These are phyloP conservation scores for Zalophus californianus DNA, from an alignment of 2,797 vertebrate species.

Conservation along the genomic window DNA sequence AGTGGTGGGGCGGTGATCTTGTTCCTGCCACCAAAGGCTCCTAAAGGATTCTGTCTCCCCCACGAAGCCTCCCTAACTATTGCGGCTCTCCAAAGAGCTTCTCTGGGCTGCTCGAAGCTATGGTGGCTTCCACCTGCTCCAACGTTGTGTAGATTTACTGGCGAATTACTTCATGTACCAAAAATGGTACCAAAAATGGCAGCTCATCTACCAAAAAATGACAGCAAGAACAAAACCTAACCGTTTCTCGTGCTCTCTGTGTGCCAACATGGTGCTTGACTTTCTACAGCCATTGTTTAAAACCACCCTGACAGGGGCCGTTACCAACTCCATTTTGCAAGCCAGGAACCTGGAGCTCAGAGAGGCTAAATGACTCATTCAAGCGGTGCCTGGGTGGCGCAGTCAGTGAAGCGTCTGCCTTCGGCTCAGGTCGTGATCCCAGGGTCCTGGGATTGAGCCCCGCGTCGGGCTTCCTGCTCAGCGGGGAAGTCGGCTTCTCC, in stretches of 20 bases:
- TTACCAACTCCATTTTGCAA: not conserved
- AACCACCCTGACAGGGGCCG: not conserved
- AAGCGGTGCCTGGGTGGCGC: not conserved
- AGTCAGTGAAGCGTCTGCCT: not conserved
- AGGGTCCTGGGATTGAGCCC: not conserved
- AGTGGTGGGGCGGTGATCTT: not conserved
- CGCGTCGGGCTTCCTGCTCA: fast-evolving
- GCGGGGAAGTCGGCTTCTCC: not conserved
- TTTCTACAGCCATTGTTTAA: not conserved
- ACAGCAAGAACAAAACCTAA: not conserved
- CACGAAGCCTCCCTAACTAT: not conserved
- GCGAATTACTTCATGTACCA: not conserved
- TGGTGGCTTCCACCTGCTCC: not conserved
- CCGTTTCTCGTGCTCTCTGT: not conserved
- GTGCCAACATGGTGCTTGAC: not conserved
- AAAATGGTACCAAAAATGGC: too few species aligned
- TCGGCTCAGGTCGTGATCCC: not conserved
- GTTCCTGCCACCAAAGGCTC: not conserved
- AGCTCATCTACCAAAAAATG: not conserved
- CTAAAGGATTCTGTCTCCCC: not conserved
- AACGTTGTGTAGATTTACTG: not conserved
- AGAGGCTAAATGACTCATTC: not conserved
- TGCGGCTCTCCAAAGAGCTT: too few species aligned
- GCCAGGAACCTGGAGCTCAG: not conserved
- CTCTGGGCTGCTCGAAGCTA: not conserved